Evolutionary conservation across 1,140 invertebrate species (phyloP).

Genomic region (Orussus abietinus): DNA sequence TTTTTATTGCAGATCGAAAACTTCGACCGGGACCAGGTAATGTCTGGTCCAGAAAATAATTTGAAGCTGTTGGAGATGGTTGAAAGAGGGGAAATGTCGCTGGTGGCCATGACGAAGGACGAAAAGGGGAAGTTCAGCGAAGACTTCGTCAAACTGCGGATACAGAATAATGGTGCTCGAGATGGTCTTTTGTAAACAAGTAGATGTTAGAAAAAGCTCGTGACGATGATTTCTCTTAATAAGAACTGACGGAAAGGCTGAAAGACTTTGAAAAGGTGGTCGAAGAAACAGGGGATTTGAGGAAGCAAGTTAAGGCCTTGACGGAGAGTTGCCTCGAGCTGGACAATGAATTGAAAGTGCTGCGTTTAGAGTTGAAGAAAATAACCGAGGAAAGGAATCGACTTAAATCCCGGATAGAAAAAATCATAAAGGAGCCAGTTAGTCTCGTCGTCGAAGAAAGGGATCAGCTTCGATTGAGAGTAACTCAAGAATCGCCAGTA

Average conservation of each 20-base stretch:
- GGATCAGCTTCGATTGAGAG: slow-evolving; percentile 5
- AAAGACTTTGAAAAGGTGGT: slow-evolving; percentile 5
- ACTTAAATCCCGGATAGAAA: not conserved
- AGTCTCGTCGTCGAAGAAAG: slow-evolving; percentile 2
- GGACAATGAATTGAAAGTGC: slow-evolving; percentile 6
- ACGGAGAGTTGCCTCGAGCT: slow-evolving; percentile 11
- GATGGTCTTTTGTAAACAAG: not conserved
- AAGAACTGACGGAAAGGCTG: slow-evolving; percentile 9
- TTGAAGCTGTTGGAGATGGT: slow-evolving; percentile 10
- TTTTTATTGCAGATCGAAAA: slow-evolving; percentile 14
- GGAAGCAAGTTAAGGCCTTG: slow-evolving; percentile 5
- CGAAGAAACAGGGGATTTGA: slow-evolving; percentile 7
- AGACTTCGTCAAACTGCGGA: slow-evolving; percentile 6
- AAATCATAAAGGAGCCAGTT: not conserved
- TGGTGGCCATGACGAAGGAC: slow-evolving; percentile 11
- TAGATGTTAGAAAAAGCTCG: not conserved
- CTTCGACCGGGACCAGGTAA: slow-evolving; percentile 10
- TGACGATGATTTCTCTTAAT: not conserved
- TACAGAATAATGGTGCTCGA: slow-evolving; percentile 3
- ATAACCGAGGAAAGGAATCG: slow-evolving; percentile 6
- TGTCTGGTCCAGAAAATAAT: slow-evolving; percentile 7
- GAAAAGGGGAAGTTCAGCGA: slow-evolving; percentile 10
- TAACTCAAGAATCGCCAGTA: not conserved
- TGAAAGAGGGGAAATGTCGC: slow-evolving; percentile 10
- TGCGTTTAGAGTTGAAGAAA: slow-evolving; percentile 5